These are phyloP conservation scores for Tapera naevia DNA, from an alignment of 2,797 vertebrate species.

Conservation along the genomic window DNA sequence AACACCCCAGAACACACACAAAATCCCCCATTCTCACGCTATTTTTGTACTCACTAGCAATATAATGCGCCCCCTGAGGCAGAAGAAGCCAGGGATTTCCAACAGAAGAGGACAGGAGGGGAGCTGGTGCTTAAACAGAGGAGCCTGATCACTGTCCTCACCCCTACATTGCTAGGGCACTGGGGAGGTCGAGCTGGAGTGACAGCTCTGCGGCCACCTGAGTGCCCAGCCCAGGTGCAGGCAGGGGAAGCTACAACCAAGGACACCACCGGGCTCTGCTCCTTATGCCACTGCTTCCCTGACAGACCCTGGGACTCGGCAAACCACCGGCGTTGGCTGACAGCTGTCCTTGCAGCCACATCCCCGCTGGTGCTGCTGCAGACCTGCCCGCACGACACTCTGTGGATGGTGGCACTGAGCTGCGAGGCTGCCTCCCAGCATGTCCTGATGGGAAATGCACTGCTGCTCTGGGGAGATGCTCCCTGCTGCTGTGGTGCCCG, in stretches of 20 bases:
- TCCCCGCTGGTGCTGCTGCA: rapidly evolving
- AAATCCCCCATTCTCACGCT: background rate
- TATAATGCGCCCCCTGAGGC: background rate
- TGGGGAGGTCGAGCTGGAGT: background rate
- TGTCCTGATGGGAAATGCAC: rapidly evolving
- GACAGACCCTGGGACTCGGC: background rate
- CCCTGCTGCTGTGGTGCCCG: no score
- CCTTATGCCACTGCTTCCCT: rapidly evolving
- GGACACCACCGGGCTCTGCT: background rate
- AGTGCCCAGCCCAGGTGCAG: background rate
- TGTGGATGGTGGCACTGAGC: rapidly evolving
- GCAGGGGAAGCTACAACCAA: background rate
- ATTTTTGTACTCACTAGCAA: background rate
- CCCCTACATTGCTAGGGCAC: background rate
- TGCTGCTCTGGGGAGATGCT: no score
- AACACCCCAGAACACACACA: background rate
- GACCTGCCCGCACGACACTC: rapidly evolving
- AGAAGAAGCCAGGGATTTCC: background rate
- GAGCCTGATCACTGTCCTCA: background rate
- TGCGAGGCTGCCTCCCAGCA: background rate
- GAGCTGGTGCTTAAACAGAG: background rate
- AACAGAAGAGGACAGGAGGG: background rate
- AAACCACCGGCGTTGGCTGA: background rate
- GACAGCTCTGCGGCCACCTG: background rate
- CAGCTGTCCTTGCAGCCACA: background rate